Evolutionary conservation across 2,888 invertebrate genomes (phyloP).

Genomic region (Trichopria drosophilae): DNA sequence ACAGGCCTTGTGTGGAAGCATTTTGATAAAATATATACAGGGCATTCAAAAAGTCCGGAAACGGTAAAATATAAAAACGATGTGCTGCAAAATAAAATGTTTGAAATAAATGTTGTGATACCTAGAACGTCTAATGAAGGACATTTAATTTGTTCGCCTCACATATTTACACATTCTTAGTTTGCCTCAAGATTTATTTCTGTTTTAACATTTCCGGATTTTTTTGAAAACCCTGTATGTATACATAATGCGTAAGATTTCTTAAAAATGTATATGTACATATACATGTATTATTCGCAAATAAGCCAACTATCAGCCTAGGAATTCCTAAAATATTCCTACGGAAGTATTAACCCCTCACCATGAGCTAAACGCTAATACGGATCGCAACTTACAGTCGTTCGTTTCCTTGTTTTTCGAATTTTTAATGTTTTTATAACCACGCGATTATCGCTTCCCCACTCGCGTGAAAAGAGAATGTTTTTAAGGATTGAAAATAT

Average conservation of each 20-base stretch:
- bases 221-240: no score
- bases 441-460: no score
- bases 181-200: no score
- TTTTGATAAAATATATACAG: slow-evolving; percentile 46
- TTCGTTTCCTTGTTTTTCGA: slow-evolving; percentile 37
- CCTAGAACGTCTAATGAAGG: slow-evolving; percentile 13
- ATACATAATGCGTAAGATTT: slow-evolving; percentile 26
- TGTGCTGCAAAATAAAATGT: background rate
- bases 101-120: slow-evolving; percentile 4
- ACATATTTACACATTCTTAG: no score
- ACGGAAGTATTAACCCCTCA: slow-evolving; percentile 54
- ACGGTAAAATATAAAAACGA: background rate
- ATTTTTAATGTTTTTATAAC: slow-evolving; percentile 10
- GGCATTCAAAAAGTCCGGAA: background rate
- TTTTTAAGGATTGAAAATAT: no score
- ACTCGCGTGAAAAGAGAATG: no score
- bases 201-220: no score
- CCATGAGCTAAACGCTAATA: slow-evolving; percentile 51
- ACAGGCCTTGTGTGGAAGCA: slow-evolving; percentile 50
- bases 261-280: slow-evolving; percentile 24
- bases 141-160: slow-evolving; percentile 10
- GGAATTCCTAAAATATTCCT: slow-evolving; percentile 42
- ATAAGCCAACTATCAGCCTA: slow-evolving; percentile 42
- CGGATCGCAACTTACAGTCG: slow-evolving; percentile 48
- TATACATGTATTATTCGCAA: slow-evolving; percentile 34